These are phyloP conservation scores for Catharus fuscescens DNA, from an alignment of 2,113 vertebrate genomes.

Conservation along the genomic window DNA sequence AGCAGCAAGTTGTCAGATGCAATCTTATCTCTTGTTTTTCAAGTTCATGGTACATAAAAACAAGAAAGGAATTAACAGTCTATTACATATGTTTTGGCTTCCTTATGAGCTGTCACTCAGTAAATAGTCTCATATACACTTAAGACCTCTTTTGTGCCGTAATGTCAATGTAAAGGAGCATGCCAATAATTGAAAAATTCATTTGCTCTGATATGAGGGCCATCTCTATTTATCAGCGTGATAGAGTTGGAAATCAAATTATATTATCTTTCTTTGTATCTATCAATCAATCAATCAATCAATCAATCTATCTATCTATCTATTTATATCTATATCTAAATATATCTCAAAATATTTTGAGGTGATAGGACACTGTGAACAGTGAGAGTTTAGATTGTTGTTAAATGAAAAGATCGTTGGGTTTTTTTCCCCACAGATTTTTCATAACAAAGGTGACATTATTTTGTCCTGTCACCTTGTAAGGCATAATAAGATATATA, in stretches of 20 bases:
- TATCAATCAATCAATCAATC: background rate
- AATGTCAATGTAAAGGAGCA: background rate
- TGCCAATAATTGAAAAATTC: background rate
- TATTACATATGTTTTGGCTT: background rate
- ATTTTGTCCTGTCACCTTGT: background rate
- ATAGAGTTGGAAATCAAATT: background rate
- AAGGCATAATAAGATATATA: background rate
- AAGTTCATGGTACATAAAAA: background rate
- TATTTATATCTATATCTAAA: too few relatives aligned
- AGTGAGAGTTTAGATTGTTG: background rate
- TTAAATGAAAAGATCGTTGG: background rate
- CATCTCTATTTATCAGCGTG: background rate
- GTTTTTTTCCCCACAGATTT: background rate
- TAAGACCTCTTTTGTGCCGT: background rate
- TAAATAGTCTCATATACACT: background rate
- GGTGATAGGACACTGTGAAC: background rate
- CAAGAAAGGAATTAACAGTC: background rate
- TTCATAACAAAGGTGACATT: background rate
- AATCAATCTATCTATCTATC: background rate
- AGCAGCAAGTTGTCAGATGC: background rate
- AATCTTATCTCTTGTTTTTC: conserved; percentile 13
- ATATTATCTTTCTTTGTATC: background rate
- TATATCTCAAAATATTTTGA: background rate
- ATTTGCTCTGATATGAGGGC: background rate
- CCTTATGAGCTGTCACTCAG: background rate